Evolutionary conservation across 2,888 invertebrate genomes (phyloP).

Genomic region (Diaphora mendica): DNA sequence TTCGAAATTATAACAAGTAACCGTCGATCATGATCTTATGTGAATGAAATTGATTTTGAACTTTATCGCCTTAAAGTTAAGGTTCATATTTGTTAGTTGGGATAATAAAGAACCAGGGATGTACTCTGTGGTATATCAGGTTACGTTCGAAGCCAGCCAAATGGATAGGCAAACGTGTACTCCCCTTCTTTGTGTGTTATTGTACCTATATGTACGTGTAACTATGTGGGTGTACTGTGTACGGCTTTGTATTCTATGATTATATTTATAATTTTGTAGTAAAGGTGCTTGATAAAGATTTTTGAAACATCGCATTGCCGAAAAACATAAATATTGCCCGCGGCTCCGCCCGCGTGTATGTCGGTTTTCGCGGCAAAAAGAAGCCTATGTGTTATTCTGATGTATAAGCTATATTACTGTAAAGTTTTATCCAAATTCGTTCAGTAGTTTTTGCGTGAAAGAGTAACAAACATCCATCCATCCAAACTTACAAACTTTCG

Average conservation of each 20-base stretch:
- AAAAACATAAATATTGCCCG: no score
- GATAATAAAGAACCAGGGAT: slow-evolving; percentile 46
- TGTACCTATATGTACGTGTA: slow-evolving; percentile 39
- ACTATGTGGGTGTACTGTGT: slow-evolving; percentile 10
- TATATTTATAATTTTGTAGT: not conserved
- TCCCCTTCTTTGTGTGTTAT: slow-evolving; percentile 54
- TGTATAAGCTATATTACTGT: no score
- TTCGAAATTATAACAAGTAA: slow-evolving; percentile 50
- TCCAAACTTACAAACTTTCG: no score
- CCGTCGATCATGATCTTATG: slow-evolving; percentile 40
- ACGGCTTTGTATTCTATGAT: not conserved
- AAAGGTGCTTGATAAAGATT: not conserved
- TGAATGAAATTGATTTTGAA: slow-evolving; percentile 12
- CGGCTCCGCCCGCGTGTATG: no score
- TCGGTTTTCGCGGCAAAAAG: no score
- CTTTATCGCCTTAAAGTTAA: not conserved
- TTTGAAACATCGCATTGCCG: no score
- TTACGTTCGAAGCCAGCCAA: slow-evolving; percentile 73
- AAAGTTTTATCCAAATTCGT: no score
- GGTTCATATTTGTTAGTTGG: slow-evolving; percentile 30
- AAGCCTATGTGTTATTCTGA: no score
- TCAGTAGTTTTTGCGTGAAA: no score
- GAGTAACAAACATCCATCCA: no score
- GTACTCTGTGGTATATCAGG: slow-evolving; percentile 60
- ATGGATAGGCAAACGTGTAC: slow-evolving; percentile 75